phyloP scores from a whole-genome alignment of 2,888 invertebrate species.

The Leptogaster cylindrica region DNA sequence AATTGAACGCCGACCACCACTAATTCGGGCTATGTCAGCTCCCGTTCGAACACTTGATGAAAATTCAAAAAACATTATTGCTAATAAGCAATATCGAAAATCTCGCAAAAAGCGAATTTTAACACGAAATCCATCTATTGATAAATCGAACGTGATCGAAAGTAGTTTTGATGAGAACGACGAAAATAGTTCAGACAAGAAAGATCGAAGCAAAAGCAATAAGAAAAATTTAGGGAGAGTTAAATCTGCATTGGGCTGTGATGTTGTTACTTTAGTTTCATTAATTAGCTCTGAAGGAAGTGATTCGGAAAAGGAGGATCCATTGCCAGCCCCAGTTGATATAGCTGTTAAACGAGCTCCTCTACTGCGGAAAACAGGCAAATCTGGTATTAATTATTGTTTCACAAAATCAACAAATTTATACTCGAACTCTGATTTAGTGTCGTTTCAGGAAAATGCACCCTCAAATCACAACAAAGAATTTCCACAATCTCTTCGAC shows the following conservation, averaged over 20 bases:
- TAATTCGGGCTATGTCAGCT: slow-evolving; percentile 62
- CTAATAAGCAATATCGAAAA: slow-evolving; percentile 56
- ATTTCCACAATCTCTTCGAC: slow-evolving; percentile 58
- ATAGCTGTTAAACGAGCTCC: slow-evolving; percentile 55
- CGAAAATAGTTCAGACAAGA: slow-evolving; percentile 41
- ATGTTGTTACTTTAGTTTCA: slow-evolving; percentile 72
- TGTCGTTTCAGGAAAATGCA: slow-evolving; percentile 62
- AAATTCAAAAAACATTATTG: slow-evolving; percentile 52
- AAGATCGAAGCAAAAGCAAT: slow-evolving; percentile 50
- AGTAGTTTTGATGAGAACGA: slow-evolving; percentile 25
- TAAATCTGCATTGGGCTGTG: slow-evolving; percentile 56
- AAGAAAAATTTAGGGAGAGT: slow-evolving; percentile 52
- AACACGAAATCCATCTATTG: slow-evolving; percentile 20
- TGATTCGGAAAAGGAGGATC: slow-evolving; percentile 66
- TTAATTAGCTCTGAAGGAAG: slow-evolving; percentile 71
- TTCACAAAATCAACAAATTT: slow-evolving; percentile 5
- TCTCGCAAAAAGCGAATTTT: slow-evolving; percentile 55
- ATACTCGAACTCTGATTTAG: slow-evolving; percentile 49
- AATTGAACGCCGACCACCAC: slow-evolving; percentile 57
- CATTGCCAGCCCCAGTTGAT: slow-evolving; percentile 45
- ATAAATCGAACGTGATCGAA: slow-evolving; percentile 28
- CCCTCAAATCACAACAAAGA: slow-evolving; percentile 57
- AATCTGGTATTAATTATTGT: slow-evolving; percentile 56
- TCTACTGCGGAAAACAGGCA: slow-evolving; percentile 58
- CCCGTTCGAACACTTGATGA: slow-evolving; percentile 59